Percentiles rank a stretch among this genome's conserved stretches.
These are phyloP conservation scores for Pollenia labialis DNA, from an alignment of 2,888 invertebrate species.

Conservation along the genomic window DNA sequence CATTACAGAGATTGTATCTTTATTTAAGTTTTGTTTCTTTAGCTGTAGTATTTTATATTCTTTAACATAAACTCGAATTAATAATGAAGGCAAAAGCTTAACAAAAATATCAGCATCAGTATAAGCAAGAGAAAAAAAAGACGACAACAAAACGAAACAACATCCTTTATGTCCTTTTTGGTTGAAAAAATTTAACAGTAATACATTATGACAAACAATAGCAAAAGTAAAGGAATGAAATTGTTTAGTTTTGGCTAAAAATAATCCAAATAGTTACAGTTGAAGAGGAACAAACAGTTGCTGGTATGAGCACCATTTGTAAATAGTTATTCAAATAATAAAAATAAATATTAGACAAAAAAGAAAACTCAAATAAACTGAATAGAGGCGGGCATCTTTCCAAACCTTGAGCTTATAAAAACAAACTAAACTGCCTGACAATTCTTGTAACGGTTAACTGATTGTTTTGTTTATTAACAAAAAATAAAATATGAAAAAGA, in stretches of 20 bases:
- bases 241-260: not conserved
- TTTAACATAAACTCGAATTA: constrained; percentile 59
- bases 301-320: not conserved
- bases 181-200: constrained; percentile 20
- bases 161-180: constrained; percentile 54
- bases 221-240: constrained; percentile 14
- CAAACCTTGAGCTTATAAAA: constrained; percentile 56
- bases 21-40: constrained; percentile 54
- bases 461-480: constrained; percentile 60
- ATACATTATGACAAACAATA: constrained; percentile 36
- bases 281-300: not conserved
- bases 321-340: constrained; percentile 59
- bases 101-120: not conserved
- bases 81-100: constrained; percentile 49
- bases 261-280: constrained; percentile 19
- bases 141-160: constrained; percentile 40
- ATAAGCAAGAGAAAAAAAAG: not conserved
- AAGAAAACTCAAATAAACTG: constrained; percentile 8
- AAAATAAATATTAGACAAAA: constrained; percentile 25
- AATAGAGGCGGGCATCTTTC: not conserved
- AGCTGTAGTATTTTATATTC: constrained; percentile 23
- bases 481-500: not conserved
- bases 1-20: constrained; percentile 66
- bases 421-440: constrained; percentile 46
- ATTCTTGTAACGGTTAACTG: constrained; percentile 57